These are phyloP conservation scores for Esox masquinongy DNA, from an alignment of 2,797 vertebrate species.

Conservation along the genomic window DNA sequence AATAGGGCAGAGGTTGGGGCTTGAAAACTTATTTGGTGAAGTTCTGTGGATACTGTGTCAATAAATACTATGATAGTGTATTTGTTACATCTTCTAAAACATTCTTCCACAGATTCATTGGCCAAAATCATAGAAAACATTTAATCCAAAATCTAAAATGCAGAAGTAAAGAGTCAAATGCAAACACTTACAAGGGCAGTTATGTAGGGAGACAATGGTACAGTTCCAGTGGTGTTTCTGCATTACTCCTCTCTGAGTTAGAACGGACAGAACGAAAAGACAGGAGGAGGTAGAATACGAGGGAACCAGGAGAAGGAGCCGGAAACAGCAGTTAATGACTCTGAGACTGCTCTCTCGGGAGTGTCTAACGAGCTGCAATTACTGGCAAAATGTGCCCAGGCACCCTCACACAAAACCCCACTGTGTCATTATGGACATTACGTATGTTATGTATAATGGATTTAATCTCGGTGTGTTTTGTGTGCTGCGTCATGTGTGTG, in stretches of 20 bases:
- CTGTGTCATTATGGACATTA: neutral
- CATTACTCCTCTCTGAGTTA: slow-evolving; percentile 54
- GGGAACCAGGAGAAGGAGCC: slow-evolving; percentile 26
- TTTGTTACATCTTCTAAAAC: too few relatives aligned
- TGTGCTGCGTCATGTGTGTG: slow-evolving; percentile 8
- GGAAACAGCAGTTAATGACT: slow-evolving; percentile 71
- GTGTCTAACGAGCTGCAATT: slow-evolving; percentile 66
- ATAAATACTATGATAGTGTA: too few relatives aligned
- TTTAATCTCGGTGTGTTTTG: neutral
- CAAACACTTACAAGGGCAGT: too few relatives aligned
- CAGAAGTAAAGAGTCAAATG: too few relatives aligned
- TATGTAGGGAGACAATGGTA: slow-evolving; percentile 55
- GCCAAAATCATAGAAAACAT: too few relatives aligned
- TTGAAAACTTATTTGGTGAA: too few relatives aligned
- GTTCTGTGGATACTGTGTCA: too few relatives aligned
- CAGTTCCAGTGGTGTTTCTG: slow-evolving; percentile 62
- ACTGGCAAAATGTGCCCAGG: slow-evolving; percentile 39
- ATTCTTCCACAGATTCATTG: too few relatives aligned
- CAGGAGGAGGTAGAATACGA: slow-evolving; percentile 17
- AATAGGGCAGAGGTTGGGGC: too few relatives aligned
- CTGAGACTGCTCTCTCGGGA: slow-evolving; percentile 51
- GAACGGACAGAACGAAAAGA: slow-evolving; percentile 30
- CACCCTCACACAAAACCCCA: slow-evolving; percentile 19
- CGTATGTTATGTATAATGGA: neutral
- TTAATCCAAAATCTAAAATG: too few relatives aligned